A percentile compares a stretch with the other conserved stretches of the same genome.
phyloP scores from a whole-genome alignment of 2,113 vertebrate genomes.

The Numida meleagris region DNA sequence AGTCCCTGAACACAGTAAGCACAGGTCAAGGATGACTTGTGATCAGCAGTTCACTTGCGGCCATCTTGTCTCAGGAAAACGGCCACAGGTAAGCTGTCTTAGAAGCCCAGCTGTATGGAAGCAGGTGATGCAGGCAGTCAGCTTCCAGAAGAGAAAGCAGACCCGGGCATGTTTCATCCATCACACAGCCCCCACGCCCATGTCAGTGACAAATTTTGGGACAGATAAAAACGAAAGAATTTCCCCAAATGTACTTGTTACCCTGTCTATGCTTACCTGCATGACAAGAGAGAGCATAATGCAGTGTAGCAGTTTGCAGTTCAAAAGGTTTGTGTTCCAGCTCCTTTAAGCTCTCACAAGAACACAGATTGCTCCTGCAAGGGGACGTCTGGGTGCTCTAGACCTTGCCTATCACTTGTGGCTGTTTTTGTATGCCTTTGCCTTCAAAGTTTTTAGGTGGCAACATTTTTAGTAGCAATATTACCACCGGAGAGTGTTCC shows the following conservation, averaged over 20 bases:
- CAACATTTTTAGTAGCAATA: background rate
- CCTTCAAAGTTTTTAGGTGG: background rate
- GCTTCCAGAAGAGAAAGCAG: background rate
- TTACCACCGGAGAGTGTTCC: background rate
- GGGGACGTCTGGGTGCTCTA: background rate
- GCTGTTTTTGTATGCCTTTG: background rate
- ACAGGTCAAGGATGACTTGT: background rate
- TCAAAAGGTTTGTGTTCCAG: background rate
- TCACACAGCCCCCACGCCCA: background rate
- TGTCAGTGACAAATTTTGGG: background rate
- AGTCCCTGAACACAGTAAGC: background rate
- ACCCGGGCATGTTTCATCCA: background rate
- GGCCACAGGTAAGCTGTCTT: background rate
- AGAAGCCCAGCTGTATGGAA: background rate
- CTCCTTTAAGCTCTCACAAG: background rate
- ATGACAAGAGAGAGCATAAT: background rate
- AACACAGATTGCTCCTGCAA: background rate
- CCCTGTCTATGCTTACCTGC: accelerated
- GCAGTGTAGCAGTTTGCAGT: background rate
- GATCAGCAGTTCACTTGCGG: background rate
- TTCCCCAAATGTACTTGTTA: background rate
- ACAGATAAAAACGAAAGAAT: background rate
- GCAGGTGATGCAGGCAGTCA: background rate
- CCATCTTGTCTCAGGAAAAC: background rate
- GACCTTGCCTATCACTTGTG: background rate